Conservation (phyloP, 2,888 invertebrate genomes). For the Acrobeloides nanus region DNA sequence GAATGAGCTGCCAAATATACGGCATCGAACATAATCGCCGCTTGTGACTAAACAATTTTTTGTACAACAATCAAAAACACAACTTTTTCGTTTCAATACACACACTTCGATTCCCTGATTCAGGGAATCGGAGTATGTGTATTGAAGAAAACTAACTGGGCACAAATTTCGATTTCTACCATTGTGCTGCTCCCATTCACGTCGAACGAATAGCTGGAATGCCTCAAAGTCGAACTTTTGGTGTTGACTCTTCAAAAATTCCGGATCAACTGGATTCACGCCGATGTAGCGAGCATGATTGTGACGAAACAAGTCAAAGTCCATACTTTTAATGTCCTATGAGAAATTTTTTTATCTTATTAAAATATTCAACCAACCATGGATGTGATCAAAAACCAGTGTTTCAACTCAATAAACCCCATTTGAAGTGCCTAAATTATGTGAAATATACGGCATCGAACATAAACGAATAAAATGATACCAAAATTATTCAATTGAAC, state of each 20-base stretch:
- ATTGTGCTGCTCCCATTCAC: slow-evolving; percentile 6
- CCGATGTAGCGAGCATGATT: slow-evolving; percentile 52
- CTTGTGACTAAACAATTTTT: slow-evolving; percentile 27
- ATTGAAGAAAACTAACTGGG: slow-evolving; percentile 1
- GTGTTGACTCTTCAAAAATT: slow-evolving; percentile 28
- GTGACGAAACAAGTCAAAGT: slow-evolving; percentile 51
- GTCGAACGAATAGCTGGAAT: slow-evolving; percentile 7
- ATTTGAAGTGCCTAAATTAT: slow-evolving; percentile 45
- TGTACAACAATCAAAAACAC: neutral
- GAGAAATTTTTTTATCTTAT: slow-evolving; percentile 9
- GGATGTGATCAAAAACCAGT: slow-evolving; percentile 51
- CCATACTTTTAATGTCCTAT: slow-evolving; percentile 45
- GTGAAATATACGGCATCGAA: neutral
- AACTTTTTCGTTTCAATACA: too few relatives aligned
- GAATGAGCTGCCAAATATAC: slow-evolving; percentile 28
- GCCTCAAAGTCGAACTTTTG: slow-evolving; percentile 11
- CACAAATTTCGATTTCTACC: slow-evolving; percentile 5
- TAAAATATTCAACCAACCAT: slow-evolving; percentile 25
- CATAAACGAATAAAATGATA: too few relatives aligned
- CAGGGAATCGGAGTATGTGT: neutral
- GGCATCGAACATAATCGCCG: slow-evolving; percentile 31
- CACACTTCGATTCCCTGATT: too few relatives aligned
- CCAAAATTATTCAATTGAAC: too few relatives aligned
- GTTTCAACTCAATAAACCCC: slow-evolving; percentile 51
- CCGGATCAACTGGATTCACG: slow-evolving; percentile 38